Evolutionary conservation across 2,888 invertebrate species (phyloP), one percentile per base, ranked within the genome.

Genomic region (Netelia virgata): DNA sequence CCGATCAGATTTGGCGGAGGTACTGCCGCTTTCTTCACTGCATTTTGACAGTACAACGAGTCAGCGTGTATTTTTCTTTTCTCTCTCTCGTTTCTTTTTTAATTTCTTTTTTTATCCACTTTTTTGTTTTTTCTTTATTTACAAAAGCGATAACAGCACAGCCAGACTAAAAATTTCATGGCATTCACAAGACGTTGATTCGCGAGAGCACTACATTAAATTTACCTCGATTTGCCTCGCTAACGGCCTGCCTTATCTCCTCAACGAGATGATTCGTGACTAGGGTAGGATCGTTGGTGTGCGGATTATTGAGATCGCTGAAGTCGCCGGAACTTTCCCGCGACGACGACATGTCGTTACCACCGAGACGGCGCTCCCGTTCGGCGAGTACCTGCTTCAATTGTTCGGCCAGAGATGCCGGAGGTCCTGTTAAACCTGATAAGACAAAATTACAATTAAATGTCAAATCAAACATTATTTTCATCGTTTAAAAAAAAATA

Each of bases 231-330:
- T 97, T 97, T 88, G 97, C 97, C 94, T 97, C 97, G 94, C 96
- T 97, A 91, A 98, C 97, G 90, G 97, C 97, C 94, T 97, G 97
- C 86, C 97, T 95, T 91, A 97, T 97, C 95, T 97, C 97, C 94
- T 97, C 97, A 88, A 97, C 96, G 88, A 98, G 95, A 92, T 97
- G 96, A 94, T 97, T 97, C 90, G 97, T 96, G 91, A 96, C 96
- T 94, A 95, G 96, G 94, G 96, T 96, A 88, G 96, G 94, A 94
- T 95, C 96, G 88, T 95, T 96, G 91, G 94, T 94, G 92, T 95
- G 94, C 73, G 93, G 94, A 94, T 94, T 95, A 92, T 95, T 95
- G 87, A 96, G 94, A 92, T 96, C 96, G 86, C 94, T 94, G 89
- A 94, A 95, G 90, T 96, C 96, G 77, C 95, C 95, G 79, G 96